Base-by-base conservation (phyloP, 2,888 invertebrate species). In the Luffia ferchaultella region DNA sequence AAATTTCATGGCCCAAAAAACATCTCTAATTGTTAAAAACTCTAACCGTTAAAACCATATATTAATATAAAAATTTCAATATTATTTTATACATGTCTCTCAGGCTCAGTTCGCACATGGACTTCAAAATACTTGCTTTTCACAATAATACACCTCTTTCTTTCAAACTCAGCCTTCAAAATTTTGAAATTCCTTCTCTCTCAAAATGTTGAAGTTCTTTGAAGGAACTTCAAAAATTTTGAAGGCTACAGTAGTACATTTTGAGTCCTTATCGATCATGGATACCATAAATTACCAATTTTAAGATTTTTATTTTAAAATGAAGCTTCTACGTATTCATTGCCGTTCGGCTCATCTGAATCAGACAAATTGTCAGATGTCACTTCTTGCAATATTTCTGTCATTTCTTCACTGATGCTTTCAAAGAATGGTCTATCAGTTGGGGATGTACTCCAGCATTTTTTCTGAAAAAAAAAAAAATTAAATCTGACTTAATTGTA, bases 361-460 rank as follows among this genome's bases (percentile, higher is more conserved):
- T 30, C 30, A 7, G 12, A 3, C 5, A 30, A 3, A 12, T 30
- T 30, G 5, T 48, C 48, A 5, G 43, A 19, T 15, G 45, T 30
- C 12, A 70, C 58, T 0, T 74, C 70, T 46, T 73, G 62, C 3
- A 80, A 57, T 1, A 79, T 61, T 2, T 58, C 48, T n/a, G 61
- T 60, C 42, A 77, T 61, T 42, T 78, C 73, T 2, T 78, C 77
- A 47, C 65, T 73, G 1, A 91, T 76, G 30, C 88, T 85, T 1
- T 88, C 76, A 67, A 92, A 91, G 7, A 89, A 87, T 0, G 91
- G 91, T 53, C 92, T 76, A 49, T 89, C 89, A 2, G 89, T 68
- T 0, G 90, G 91, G n/a, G 89, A 89, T 16, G 76, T 72, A 52
- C 87, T 86, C 90, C 90, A 90, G 57, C 91, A 91, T 3, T 83